Conservation (phyloP, 2,113 vertebrate species). For the Pteruthius melanotis region DNA sequence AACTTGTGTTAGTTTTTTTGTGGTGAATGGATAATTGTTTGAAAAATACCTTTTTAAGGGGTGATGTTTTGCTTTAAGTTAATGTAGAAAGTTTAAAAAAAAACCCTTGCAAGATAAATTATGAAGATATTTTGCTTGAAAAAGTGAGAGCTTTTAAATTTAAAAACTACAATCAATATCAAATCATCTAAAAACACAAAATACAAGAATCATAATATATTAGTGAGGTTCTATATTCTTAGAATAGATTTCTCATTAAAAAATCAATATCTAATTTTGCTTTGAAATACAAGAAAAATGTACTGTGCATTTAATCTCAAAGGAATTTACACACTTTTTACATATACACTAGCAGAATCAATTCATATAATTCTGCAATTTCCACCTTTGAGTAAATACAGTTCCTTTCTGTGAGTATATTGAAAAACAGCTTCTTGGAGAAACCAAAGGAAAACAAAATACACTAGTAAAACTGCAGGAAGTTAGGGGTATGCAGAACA, state of each 20-base stretch:
- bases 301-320: not conserved
- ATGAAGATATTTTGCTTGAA: not conserved
- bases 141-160: not conserved
- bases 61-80: not conserved
- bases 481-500: not conserved
- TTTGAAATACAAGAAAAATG: constrained; percentile 39
- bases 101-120: not conserved
- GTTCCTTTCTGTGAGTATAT: not conserved
- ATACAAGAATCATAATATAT: not conserved
- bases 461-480: not conserved
- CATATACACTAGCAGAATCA: not conserved
- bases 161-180: constrained; percentile 19
- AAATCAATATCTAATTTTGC: constrained; percentile 61
- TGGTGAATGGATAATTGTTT: not conserved
- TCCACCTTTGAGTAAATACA: not conserved
- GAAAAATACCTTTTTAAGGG: not conserved
- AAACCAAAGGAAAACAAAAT: not conserved
- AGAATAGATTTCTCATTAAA: constrained; percentile 56
- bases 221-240: not conserved
- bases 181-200: constrained; percentile 32
- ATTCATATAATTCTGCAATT: not conserved
- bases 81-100: not conserved
- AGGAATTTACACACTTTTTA: constrained; percentile 15
- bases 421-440: not conserved
- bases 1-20: not conserved